Percentiles rank a stretch among this genome's conserved stretches.
These are phyloP conservation scores for Polydrusus tereticollis DNA, from an alignment of 2,888 invertebrate genomes.

Conservation along the genomic window DNA sequence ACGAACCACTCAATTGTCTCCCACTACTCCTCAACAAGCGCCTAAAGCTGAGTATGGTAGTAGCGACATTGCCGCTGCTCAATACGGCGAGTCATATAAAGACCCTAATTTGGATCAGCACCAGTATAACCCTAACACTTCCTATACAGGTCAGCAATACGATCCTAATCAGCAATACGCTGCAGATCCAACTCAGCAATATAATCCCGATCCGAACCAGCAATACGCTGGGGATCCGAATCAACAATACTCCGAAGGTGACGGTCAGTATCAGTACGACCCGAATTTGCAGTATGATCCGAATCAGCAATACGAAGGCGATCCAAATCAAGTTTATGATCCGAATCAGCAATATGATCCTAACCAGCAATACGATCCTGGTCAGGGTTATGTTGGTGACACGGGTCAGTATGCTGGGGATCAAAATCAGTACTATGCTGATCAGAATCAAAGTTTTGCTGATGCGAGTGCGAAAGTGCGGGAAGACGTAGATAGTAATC, in stretches of 20 bases:
- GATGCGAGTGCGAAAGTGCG: neutral
- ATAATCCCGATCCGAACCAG: slow-evolving; percentile 35
- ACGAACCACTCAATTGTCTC: slow-evolving; percentile 16
- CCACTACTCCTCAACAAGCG: slow-evolving; percentile 42
- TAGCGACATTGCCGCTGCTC: slow-evolving; percentile 43
- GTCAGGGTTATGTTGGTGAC: slow-evolving; percentile 41
- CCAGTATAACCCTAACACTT: slow-evolving; percentile 47
- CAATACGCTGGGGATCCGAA: slow-evolving; percentile 22
- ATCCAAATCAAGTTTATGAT: slow-evolving; percentile 30
- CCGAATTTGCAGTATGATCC: slow-evolving; percentile 61
- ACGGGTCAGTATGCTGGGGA: slow-evolving; percentile 1
- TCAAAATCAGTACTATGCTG: slow-evolving; percentile 33
- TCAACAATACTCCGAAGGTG: slow-evolving; percentile 23
- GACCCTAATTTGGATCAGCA: no score
- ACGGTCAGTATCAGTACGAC: slow-evolving; percentile 55
- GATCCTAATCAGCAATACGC: slow-evolving; percentile 47
- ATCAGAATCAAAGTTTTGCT: slow-evolving; percentile 18
- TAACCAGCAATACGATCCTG: slow-evolving; percentile 59
- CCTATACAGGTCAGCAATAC: slow-evolving; percentile 40
- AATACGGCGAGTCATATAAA: no score
- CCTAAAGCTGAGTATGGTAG: slow-evolving; percentile 23
- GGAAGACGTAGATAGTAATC: neutral
- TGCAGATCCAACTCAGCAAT: slow-evolving; percentile 55
- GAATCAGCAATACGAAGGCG: slow-evolving; percentile 50
- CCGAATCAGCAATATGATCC: slow-evolving; percentile 55